A percentile compares a stretch with the other conserved stretches of the same genome.
Conservation (phyloP, 2,797 vertebrate species). For the Melanotaenia maccullochi region DNA sequence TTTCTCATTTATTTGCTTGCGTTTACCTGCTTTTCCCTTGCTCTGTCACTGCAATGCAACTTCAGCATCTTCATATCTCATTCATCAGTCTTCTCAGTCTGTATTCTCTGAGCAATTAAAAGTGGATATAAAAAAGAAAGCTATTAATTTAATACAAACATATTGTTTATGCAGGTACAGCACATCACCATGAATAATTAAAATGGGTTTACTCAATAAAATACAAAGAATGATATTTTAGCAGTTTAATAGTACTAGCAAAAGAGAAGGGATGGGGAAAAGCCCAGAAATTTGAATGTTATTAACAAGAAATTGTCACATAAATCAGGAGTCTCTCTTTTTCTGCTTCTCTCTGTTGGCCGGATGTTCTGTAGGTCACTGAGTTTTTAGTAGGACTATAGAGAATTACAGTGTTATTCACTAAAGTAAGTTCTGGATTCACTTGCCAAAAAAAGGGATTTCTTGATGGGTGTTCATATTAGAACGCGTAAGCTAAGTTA, state of each 20-base stretch:
- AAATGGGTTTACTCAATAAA: neutral
- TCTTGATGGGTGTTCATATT: conserved; percentile 22
- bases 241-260: conserved; percentile 7
- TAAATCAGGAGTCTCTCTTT: conserved; percentile 40
- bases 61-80: conserved; percentile 11
- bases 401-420: conserved; percentile 54
- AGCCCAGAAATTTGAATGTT: conserved; percentile 38
- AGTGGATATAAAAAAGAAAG: conserved; percentile 13
- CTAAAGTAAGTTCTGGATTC: conserved; percentile 22
- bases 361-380: conserved; percentile 41
- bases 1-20: conserved; percentile 18
- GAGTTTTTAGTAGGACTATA: conserved; percentile 41
- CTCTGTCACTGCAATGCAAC: conserved; percentile 2
- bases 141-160: neutral
- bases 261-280: conserved; percentile 14
- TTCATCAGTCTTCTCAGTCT: conserved; percentile 1
- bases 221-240: neutral
- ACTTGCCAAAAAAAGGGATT: conserved; percentile 26
- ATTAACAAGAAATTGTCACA: conserved; percentile 39
- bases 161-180: neutral
- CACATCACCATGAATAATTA: neutral
- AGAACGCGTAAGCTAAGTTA: neutral
- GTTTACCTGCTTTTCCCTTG: conserved; percentile 10
- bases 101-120: neutral
- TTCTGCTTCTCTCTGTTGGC: conserved; percentile 24